Evolutionary conservation across 2,888 invertebrate genomes (phyloP), one percentile per base, ranked within the genome.

Genomic region (Idaea aversata): DNA sequence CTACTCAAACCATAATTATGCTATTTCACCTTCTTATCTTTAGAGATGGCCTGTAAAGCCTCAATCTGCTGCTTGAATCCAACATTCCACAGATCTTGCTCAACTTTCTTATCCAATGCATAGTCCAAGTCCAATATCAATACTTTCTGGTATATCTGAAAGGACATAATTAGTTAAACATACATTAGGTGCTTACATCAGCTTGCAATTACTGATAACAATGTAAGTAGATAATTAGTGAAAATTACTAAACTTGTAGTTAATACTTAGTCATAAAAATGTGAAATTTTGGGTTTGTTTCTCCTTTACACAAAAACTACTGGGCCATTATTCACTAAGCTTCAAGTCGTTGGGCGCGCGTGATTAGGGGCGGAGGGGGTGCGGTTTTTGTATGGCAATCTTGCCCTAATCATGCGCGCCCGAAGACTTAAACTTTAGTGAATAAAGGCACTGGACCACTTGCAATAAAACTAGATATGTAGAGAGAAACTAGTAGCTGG

Each of bases 21-120:
- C 15, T 65, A 61, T 47, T 62, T 7, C 74, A 96, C 96, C 94
- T 97, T 97, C 78, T 96, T 96, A 80, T 97, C 97, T 81, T 96
- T 96, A 15, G 96, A 94, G 76, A 96, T 95, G 63, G 94, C 94
- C 82, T 97, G 97, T 67, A 97, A 86, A 3, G 94, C 94, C 65
- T 95, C 96, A 85, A 98, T 97, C 86, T 97, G 96, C 87, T 97
- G 97, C 86, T 97, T 97, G 90, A 98, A 97, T 63, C 97, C 97
- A 77, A 96, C 94, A 88, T 96, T 97, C 97, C 97, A 98, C 75
- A 98, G 91, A 80, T 97, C 97, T 82, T 97, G 97, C 83, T 98
- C 98, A 38, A 97, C 97, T 90, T 97, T 97, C 86, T 96, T 96
- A 85, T 97, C 97, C 78, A 98, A 88, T 15, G 97, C 97, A 93